A percentile compares a stretch with the other conserved stretches of the same genome.
Conservation (phyloP, 2,113 vertebrate species). For the Sakesphorus luctuosus region DNA sequence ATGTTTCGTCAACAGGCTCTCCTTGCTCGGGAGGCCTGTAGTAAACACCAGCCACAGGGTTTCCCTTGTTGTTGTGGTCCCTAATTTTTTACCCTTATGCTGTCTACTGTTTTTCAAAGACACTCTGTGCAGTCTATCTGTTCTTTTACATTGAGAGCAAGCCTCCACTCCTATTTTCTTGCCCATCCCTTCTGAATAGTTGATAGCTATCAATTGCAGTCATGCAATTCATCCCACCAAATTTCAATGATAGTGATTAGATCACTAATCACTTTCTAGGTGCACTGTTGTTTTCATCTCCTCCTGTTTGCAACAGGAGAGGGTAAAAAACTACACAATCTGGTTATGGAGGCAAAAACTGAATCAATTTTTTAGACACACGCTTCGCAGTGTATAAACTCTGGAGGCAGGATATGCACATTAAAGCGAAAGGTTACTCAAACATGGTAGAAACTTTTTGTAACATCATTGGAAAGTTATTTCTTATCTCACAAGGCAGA, state of each 20-base stretch:
- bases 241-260: neutral
- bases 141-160: neutral
- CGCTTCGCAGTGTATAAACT: too few relatives aligned
- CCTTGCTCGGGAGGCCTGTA: neutral
- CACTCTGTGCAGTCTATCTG: neutral
- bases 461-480: too few relatives aligned
- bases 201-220: neutral
- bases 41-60: neutral
- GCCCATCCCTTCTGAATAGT: neutral
- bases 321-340: too few relatives aligned
- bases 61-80: neutral
- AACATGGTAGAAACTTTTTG: too few relatives aligned
- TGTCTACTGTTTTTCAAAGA: neutral
- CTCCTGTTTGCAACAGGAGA: neutral
- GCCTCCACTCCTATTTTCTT: neutral
- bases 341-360: too few relatives aligned
- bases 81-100: neutral
- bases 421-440: too few relatives aligned
- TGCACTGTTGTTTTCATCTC: neutral
- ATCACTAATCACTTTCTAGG: neutral
- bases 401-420: too few relatives aligned
- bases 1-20: fast-evolving
- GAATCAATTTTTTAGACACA: too few relatives aligned
- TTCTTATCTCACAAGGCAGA: too few relatives aligned
- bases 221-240: too few relatives aligned